These are phyloP conservation scores for Aphelocoma californica DNA, from an alignment of 2,797 vertebrate species.

Conservation along the genomic window DNA sequence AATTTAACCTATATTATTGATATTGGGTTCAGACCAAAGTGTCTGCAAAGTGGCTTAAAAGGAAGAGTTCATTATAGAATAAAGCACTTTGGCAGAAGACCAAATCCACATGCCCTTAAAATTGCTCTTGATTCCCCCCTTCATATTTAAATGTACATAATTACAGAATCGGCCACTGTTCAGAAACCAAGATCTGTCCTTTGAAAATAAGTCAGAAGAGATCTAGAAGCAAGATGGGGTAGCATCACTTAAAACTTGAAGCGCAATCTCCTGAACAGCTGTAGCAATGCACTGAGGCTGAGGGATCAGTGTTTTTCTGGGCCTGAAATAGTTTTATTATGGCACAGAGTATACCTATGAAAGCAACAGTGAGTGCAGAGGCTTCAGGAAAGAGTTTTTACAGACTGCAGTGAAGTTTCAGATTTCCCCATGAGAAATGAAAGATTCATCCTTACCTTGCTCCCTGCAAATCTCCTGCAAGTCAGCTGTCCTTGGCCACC, in stretches of 20 bases:
- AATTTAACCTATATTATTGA: slow-evolving; percentile 69
- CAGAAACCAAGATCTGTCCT: slow-evolving; percentile 19
- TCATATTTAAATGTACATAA: slow-evolving; percentile 36
- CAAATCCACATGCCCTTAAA: slow-evolving; percentile 38
- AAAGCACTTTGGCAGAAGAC: slow-evolving; percentile 35
- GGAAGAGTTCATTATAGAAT: slow-evolving; percentile 52
- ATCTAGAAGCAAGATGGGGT: not conserved
- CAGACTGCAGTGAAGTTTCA: not conserved
- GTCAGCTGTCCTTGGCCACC: not conserved
- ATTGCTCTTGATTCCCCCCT: slow-evolving; percentile 31
- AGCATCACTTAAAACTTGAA: not conserved
- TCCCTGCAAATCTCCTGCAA: not conserved
- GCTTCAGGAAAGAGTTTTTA: not conserved
- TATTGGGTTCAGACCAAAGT: slow-evolving; percentile 63
- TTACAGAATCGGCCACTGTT: not conserved
- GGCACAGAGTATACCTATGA: not conserved
- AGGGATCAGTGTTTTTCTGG: not conserved
- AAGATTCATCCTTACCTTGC: not conserved
- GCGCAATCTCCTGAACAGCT: not conserved
- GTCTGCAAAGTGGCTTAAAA: slow-evolving; percentile 64
- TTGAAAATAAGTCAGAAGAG: slow-evolving; percentile 3
- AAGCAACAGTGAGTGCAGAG: not conserved
- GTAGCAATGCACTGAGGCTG: not conserved
- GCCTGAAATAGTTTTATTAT: not conserved
- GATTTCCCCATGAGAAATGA: not conserved